Percentiles rank a stretch among this genome's conserved stretches.
phyloP scores from a whole-genome alignment of 1,140 invertebrate species.

The Gryon sp. region DNA sequence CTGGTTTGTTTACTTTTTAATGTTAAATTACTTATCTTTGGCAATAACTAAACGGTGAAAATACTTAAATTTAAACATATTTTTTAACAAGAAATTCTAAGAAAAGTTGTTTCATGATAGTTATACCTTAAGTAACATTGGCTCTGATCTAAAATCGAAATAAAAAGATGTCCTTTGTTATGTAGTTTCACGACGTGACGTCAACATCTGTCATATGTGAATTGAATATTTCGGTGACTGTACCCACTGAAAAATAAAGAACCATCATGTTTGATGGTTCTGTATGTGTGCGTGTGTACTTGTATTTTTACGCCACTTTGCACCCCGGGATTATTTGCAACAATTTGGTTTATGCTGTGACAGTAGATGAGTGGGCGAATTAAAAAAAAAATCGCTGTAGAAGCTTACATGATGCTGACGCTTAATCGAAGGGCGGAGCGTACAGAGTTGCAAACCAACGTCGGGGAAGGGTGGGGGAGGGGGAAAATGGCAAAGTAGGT shows the following conservation, averaged over 20 bases:
- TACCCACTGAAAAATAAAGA: not conserved
- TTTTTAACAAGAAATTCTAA: no score
- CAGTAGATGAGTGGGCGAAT: constrained; percentile 23
- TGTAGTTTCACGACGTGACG: no score
- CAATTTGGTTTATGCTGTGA: constrained; percentile 36
- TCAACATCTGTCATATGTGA: constrained; percentile 32
- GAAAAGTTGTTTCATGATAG: no score
- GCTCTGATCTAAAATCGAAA: no score
- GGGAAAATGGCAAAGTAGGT: no score
- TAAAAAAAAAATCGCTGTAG: constrained; percentile 19
- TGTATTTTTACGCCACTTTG: constrained; percentile 43
- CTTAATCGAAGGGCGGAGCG: constrained; percentile 18
- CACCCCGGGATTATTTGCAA: constrained; percentile 35
- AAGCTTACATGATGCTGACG: constrained; percentile 2
- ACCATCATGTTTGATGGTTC: constrained; percentile 18
- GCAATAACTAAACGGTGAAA: no score
- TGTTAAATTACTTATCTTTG: no score
- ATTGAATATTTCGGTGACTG: no score
- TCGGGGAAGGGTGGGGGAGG: not conserved
- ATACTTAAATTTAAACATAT: no score
- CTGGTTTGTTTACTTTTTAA: no score
- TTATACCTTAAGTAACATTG: no score
- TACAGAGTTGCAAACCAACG: not conserved
- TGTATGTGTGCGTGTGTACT: constrained; percentile 4
- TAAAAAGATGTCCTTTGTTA: no score